phyloP scores from a whole-genome alignment of 2,113 vertebrate species.

The Ageneiosus marmoratus region DNA sequence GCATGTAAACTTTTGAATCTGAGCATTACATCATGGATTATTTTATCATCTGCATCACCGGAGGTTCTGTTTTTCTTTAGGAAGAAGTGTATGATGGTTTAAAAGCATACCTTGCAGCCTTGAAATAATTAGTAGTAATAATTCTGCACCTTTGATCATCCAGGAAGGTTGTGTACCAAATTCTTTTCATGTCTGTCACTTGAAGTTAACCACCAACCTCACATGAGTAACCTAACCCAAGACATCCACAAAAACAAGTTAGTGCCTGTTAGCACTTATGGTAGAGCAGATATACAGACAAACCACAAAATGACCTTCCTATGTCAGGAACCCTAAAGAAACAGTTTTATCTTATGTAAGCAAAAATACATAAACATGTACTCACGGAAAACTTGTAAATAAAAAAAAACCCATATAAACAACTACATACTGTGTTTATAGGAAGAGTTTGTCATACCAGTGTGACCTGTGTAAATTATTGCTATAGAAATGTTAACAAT shows the following conservation, averaged over 20 bases:
- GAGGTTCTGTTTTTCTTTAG: background rate
- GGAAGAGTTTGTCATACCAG: background rate
- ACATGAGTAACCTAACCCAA: too few species aligned
- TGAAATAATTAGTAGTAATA: background rate
- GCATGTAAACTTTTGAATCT: background rate
- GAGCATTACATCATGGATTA: background rate
- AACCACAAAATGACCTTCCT: background rate
- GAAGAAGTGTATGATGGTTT: background rate
- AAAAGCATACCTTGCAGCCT: background rate
- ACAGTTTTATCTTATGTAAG: background rate
- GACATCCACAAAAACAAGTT: background rate
- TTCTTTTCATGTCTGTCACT: background rate
- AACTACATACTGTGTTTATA: background rate
- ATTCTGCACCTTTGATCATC: background rate
- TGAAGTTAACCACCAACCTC: background rate
- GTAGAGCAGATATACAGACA: background rate
- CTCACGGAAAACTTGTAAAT: background rate
- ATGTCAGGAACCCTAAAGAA: background rate
- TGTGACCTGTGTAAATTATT: background rate
- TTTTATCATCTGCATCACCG: background rate
- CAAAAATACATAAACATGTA: too few species aligned
- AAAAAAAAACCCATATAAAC: too few species aligned
- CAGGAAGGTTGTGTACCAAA: background rate
- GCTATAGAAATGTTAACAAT: background rate
- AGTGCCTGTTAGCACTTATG: background rate